Evolutionary conservation across 2,113 vertebrate species (phyloP), one percentile per base, ranked within the genome.

Genomic region (Halcyon malimbica): DNA sequence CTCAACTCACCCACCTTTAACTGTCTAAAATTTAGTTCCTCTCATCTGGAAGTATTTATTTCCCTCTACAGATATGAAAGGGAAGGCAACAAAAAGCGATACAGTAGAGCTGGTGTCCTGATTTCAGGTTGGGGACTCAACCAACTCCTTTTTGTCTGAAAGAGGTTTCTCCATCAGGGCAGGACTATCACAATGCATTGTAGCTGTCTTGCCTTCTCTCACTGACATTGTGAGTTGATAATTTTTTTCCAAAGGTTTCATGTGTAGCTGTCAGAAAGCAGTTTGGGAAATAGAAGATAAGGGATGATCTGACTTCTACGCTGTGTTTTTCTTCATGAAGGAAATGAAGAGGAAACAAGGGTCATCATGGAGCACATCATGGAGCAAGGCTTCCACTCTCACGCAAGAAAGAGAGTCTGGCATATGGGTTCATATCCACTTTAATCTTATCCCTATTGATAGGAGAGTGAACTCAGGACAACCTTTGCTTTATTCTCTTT

Each of bases 311-410:
- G 41, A 65, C 31, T 69, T 88, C 50, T 48, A 3, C 6, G 5
- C 2, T 64, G 35, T 54, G 7, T 29, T 83, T 79, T 62, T 4
- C 19, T 65, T 80, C 63, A 14, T n/a, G 6, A 53, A 57, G 12
- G 15, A 11, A 24, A 23, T 31, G 18, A 51, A 11, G 31, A 24
- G 12, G 6, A 19, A 75, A 37, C 1, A 0, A 59, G 5, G 4
- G 24, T 50, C 26, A 41, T 16, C 14, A 20, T 11, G 35, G 53
- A 73, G 8, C 29, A 60, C 11, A 48, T 48, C 31, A n/a, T 21
- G 13, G 31, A n/a, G 20, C 23, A 68, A 68, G 25, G 5, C 6
- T 80, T 91, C 57, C 16, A 41, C 8, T 5, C 10, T 28, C 41
- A 18, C 41, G 19, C 0, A 0, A 83, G 65, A 68, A 50, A 41